A percentile compares a stretch with the other conserved stretches of the same genome.
Conservation (phyloP, 2,113 vertebrate species). For the Diglossa brunneiventris region DNA sequence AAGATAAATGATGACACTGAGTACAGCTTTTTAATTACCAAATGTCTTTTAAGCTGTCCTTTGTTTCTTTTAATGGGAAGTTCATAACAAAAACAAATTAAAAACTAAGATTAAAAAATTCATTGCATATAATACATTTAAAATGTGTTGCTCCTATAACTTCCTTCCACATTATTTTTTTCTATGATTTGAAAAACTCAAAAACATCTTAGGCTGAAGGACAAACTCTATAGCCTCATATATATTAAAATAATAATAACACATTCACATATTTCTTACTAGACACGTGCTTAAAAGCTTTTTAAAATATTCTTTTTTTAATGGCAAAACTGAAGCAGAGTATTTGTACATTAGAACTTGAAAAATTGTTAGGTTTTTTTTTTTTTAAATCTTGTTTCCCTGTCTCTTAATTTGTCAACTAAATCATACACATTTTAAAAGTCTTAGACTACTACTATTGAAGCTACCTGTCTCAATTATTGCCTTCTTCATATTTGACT, state of each 20-base stretch:
- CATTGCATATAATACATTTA: neutral
- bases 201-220: neutral
- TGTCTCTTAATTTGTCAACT: neutral
- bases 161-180: neutral
- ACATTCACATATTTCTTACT: neutral
- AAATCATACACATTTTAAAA: neutral
- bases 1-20: constrained; percentile 59
- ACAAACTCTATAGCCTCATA: neutral
- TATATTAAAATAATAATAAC: neutral
- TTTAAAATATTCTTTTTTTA: neutral
- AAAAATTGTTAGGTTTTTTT: neutral
- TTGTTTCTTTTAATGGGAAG: constrained; percentile 28
- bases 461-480: neutral
- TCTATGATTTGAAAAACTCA: neutral
- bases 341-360: neutral
- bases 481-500: neutral
- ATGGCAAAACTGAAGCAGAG: neutral
- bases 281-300: neutral
- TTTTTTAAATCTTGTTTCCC: neutral
- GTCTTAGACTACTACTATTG: neutral
- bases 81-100: constrained; percentile 31
- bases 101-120: constrained; percentile 19
- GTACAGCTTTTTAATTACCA: constrained; percentile 66
- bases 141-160: neutral
- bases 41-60: constrained; percentile 48